Percentiles rank a stretch among this genome's conserved stretches.
Evolutionary conservation across 2,888 invertebrate genomes (phyloP).

Genomic region (Chrysotoxum bicinctum): DNA sequence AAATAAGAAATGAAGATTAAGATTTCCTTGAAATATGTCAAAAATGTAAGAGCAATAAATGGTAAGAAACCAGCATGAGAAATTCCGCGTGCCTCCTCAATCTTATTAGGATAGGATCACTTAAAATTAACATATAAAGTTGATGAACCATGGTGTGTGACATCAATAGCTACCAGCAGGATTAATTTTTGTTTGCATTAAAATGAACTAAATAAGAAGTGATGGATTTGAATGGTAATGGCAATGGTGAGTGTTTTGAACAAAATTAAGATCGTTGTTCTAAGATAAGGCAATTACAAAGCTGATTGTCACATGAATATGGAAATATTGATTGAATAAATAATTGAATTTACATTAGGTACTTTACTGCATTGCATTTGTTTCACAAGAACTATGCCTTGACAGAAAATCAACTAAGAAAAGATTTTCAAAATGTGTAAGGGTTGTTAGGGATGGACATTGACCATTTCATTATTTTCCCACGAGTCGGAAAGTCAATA

Average conservation of each 20-base stretch:
- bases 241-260: not conserved
- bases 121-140: constrained; percentile 47
- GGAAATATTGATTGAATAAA: constrained; percentile 26
- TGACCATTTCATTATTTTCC: constrained; percentile 13
- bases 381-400: not conserved
- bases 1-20: not conserved
- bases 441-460: not conserved
- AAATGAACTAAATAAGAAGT: not conserved
- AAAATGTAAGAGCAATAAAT: not conserved
- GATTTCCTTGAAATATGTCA: not conserved
- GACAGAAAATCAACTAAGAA: not conserved
- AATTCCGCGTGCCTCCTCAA: too few species aligned
- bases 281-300: constrained; percentile 33
- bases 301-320: not conserved
- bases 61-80: not conserved
- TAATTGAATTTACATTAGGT: not conserved
- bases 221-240: not conserved
- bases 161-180: constrained; percentile 44
- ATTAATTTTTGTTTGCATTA: constrained; percentile 1
- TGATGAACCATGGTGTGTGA: constrained; percentile 23
- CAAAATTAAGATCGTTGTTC: constrained; percentile 35
- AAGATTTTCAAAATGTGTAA: not conserved
- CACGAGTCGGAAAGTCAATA: constrained; percentile 11
- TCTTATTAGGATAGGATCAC: not conserved
- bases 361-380: not conserved